A percentile compares a stretch with the other conserved stretches of the same genome.
phyloP scores from a whole-genome alignment of 2,113 vertebrate species.

The Gymnorhina tibicen region DNA sequence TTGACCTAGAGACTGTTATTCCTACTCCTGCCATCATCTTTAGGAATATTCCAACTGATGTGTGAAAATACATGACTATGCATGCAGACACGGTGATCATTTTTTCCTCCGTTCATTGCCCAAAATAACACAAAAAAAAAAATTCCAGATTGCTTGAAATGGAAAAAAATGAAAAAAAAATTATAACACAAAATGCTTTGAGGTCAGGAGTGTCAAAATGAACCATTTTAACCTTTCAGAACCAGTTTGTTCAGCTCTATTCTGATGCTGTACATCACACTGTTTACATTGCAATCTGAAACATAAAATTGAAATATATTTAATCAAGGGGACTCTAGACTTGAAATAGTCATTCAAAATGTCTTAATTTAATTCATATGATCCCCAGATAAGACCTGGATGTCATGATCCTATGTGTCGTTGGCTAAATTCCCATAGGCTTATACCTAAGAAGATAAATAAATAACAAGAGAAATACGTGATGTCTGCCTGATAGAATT shows the following conservation, averaged over 20 bases:
- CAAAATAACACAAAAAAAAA: not conserved
- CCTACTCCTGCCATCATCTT: not conserved
- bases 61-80: not conserved
- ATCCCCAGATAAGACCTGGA: not conserved
- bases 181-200: not conserved
- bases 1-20: not conserved
- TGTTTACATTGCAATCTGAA: not conserved
- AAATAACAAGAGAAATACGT: not conserved
- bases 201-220: not conserved
- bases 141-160: not conserved
- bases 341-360: not conserved
- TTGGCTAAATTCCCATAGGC: not conserved
- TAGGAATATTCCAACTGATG: not conserved
- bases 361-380: not conserved
- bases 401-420: not conserved
- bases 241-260: not conserved
- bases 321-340: not conserved
- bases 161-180: not conserved
- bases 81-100: not conserved
- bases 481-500: not conserved
- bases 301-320: not conserved
- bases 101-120: accelerated
- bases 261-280: not conserved
- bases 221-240: not conserved
- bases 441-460: not conserved